Evolutionary conservation across 2,888 invertebrate species (phyloP), one percentile per base, ranked within the genome.

Genomic region (Drosophila pullipes): DNA sequence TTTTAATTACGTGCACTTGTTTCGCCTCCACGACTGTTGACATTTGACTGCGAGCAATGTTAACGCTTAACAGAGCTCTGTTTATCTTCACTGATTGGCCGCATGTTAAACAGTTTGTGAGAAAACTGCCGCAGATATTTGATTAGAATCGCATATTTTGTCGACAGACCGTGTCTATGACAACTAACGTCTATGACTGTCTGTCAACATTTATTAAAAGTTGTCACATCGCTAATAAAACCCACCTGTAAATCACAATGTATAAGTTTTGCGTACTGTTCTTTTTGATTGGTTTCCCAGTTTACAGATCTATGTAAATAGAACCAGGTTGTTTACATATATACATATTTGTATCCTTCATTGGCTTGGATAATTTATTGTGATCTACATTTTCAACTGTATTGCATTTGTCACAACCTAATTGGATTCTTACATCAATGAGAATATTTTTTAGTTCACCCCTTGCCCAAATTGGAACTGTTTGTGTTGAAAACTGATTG

Each of bases 11-110:
- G 57, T 72, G 86, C 79, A 61, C 74, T 71, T 71, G 69, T 77
- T 81, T 60, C 52, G 69, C 61, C 66, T 54, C 52, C 53, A 53
- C 62, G 57, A 49, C 69, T 80, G 80, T 84, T 88, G 80, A 80
- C 80, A 77, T 80, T 74, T 83, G 53, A 75, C 73, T 81, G 71
- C 55, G 62, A 57, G 58, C 74, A 73, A 77, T 74, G 74, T 76
- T 86, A 73, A 61, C 64, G 52, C 70, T 73, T 85, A 89, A 89
- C 90, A 85, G 82, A 76, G 80, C 74, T 75, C 62, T 69, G 82
- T 75, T 84, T 87, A 82, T 84, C 85, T 77, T 53, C 60, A n/a
- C 35, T 85, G 88, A 85, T 85, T 85, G 85, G 82, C 52, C 63
- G 66, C 72, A 85, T 89, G 90, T 89, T 87, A 82, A 75, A 68